Percentiles rank a stretch among this genome's conserved stretches.
Conservation (phyloP, 2,113 vertebrate genomes). For the Scatophagus argus region DNA sequence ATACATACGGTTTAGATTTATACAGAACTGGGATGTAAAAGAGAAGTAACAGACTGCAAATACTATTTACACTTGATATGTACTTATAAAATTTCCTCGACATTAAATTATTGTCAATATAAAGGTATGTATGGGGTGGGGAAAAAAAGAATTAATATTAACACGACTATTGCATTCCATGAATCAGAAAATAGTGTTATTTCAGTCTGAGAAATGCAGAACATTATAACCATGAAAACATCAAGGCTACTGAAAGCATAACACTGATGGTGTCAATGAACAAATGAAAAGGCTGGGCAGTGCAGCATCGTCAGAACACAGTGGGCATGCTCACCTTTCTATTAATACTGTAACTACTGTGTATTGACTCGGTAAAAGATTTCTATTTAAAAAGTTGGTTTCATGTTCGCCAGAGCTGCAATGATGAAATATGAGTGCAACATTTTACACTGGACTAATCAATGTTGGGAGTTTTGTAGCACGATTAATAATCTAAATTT, state of each 20-base stretch:
- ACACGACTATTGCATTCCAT: not conserved
- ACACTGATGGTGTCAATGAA: not conserved
- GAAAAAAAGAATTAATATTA: not conserved
- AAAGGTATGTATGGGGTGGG: not conserved
- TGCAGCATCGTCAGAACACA: constrained; percentile 20
- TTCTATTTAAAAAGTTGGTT: constrained; percentile 66
- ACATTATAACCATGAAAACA: not conserved
- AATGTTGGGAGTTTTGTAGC: constrained; percentile 52
- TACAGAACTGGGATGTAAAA: not conserved
- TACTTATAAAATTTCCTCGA: not conserved
- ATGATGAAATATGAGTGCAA: constrained; percentile 67
- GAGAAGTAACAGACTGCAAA: not conserved
- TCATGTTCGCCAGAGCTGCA: constrained; percentile 54
- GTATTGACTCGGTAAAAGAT: constrained; percentile 47
- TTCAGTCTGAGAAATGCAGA: not conserved
- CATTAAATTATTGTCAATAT: not conserved
- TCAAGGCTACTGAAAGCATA: not conserved
- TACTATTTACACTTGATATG: not conserved
- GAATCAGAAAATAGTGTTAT: not conserved
- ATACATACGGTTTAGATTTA: not conserved
- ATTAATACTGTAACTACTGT: constrained; percentile 41
- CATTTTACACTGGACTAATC: constrained; percentile 54
- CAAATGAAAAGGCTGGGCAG: constrained; percentile 18
- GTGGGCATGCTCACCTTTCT: constrained; percentile 31
- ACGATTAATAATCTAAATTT: constrained; percentile 63